Base-by-base conservation (phyloP, 1,140 invertebrate species). In the Dendroctonus valens region DNA sequence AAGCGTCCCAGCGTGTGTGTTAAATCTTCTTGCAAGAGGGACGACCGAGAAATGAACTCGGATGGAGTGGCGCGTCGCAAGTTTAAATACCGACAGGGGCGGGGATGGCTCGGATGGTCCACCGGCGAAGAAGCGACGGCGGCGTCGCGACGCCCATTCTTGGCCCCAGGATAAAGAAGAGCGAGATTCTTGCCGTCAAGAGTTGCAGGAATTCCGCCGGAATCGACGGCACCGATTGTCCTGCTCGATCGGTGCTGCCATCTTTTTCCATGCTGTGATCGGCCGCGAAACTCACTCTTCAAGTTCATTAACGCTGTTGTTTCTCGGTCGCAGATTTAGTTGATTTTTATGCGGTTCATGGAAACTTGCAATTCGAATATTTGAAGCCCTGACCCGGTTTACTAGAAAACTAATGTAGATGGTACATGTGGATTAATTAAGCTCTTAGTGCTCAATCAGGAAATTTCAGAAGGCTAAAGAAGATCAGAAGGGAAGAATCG, bases 31-130 rank as follows among this genome's bases (percentile, higher is more conserved):
- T 51, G 54, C 55, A 66, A 54, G 46, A 66, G 64, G 64, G 57
- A 66, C 64, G 55, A 42, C 40, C 46, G 52, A 59, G 64, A 66
- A 66, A 59, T 66, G 64, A 66, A 66, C 64, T 66, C 64, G 64
- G 46, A 54, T 54, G 55, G 54, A 66, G 57, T 66, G 57, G 54
- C 57, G 64, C 64, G 64, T 50, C 64, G 54, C 48, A 38, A 66
- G 55, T 66, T 66, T 66, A 66, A 66, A 66, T 66, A 66, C 55
- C 52, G 41, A 41, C 12, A 26, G 53, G 55, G 64, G 64, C 64
- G 64, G 64, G 64, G 64, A 66, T 65, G 54, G 14, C 52, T 49
- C 53, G 7, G 62, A 54, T 66, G 64, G 64, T 66, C 64, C 55
- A 59, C 49, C 64, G 62, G 48, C 26, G 62, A 57, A 54, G 58